Conservation (phyloP, 2,888 invertebrate genomes). For the Nomada ferruginata region DNA sequence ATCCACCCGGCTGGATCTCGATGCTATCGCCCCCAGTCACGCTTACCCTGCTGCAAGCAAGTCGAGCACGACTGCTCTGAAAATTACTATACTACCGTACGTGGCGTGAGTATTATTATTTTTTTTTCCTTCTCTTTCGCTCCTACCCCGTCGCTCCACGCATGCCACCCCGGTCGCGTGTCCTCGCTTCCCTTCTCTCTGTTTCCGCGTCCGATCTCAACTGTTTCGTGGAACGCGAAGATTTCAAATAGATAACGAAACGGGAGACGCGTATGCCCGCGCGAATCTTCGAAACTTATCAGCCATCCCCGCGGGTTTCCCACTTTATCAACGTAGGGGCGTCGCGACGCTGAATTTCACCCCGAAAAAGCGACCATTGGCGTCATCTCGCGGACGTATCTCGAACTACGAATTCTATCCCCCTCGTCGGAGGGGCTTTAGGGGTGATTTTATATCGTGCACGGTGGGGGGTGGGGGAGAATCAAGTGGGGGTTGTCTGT, state of each 20-base stretch:
- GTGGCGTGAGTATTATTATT: slow-evolving; percentile 76
- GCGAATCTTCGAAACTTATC: slow-evolving; percentile 57
- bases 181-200: slow-evolving; percentile 44
- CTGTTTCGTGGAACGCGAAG: slow-evolving; percentile 58
- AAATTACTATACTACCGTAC: slow-evolving; percentile 75
- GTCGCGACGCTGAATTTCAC: slow-evolving; percentile 39
- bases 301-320: slow-evolving; percentile 54
- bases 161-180: slow-evolving; percentile 33
- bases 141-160: background rate
- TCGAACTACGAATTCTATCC: slow-evolving; percentile 64
- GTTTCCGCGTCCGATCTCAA: slow-evolving; percentile 63
- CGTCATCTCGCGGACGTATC: slow-evolving; percentile 75
- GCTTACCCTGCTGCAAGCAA: slow-evolving; percentile 77
- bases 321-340: slow-evolving; percentile 76
- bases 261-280: slow-evolving; percentile 33
- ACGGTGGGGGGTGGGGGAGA: slow-evolving; percentile 26
- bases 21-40: slow-evolving; percentile 81
- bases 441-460: slow-evolving; percentile 51
- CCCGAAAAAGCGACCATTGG: slow-evolving; percentile 70
- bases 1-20: slow-evolving; percentile 78
- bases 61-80: slow-evolving; percentile 74
- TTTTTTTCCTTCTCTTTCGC: slow-evolving; percentile 61
- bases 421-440: slow-evolving; percentile 66
- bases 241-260: slow-evolving; percentile 45
- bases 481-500: slow-evolving; percentile 67